Conservation (phyloP, 1,140 invertebrate genomes). For the Drosophila sulfurigaster region DNA sequence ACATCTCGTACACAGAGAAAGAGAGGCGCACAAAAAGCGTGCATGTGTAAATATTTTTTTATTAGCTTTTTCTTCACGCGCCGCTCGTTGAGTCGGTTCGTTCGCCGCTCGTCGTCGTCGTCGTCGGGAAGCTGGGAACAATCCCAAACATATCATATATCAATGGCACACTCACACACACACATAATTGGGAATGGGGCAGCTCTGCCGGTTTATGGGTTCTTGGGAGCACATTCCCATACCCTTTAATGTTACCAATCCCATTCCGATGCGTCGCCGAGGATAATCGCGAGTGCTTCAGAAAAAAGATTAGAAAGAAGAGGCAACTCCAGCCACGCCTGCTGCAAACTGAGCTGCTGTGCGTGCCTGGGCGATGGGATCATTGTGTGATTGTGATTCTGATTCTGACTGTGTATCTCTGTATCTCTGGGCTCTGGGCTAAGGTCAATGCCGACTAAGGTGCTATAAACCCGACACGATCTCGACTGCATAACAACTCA, state of each 20-base stretch:
- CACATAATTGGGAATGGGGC: neutral
- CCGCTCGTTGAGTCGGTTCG: slow-evolving; percentile 28
- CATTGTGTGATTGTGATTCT: slow-evolving; percentile 35
- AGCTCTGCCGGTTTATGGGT: slow-evolving; percentile 4
- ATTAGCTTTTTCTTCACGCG: slow-evolving; percentile 54
- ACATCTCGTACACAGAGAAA: slow-evolving; percentile 21
- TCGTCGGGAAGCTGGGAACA: slow-evolving; percentile 11
- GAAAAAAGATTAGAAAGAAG: neutral
- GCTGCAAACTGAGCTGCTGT: slow-evolving; percentile 32
- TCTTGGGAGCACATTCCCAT: slow-evolving; percentile 20
- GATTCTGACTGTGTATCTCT: slow-evolving; percentile 35
- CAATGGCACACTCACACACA: slow-evolving; percentile 25
- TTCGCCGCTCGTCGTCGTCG: neutral
- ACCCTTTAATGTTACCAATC: slow-evolving; percentile 19
- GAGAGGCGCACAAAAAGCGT: slow-evolving; percentile 25
- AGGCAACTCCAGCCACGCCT: slow-evolving; percentile 17
- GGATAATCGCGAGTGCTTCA: slow-evolving; percentile 65
- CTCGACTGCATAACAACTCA: slow-evolving; percentile 31
- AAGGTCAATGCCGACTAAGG: slow-evolving; percentile 64
- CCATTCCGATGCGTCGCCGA: slow-evolving; percentile 51
- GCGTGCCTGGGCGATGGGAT: slow-evolving; percentile 67
- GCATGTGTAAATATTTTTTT: slow-evolving; percentile 81
- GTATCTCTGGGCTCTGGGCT: slow-evolving; percentile 12
- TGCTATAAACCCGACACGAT: slow-evolving; percentile 56
- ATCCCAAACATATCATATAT: slow-evolving; percentile 46